A percentile compares a stretch with the other conserved stretches of the same genome.
Evolutionary conservation across 2,113 vertebrate species (phyloP).

Genomic region (Neotoma lepida): DNA sequence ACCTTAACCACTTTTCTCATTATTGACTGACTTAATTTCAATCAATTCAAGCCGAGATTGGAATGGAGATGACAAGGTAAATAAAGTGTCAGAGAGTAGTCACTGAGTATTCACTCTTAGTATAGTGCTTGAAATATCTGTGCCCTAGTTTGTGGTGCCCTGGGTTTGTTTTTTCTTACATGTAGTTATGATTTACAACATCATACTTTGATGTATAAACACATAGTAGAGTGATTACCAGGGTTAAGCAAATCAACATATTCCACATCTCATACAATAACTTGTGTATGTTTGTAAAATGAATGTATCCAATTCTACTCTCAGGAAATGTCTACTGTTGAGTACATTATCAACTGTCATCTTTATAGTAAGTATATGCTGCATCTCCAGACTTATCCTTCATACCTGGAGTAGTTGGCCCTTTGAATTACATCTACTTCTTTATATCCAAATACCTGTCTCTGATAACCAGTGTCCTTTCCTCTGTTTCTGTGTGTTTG

Average conservation of each 20-base stretch:
- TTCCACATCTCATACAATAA: background rate
- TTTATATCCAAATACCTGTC: background rate
- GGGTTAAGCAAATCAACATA: background rate
- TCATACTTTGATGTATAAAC: background rate
- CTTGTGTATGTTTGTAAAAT: background rate
- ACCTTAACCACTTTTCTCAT: background rate
- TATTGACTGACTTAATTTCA: conserved; percentile 42
- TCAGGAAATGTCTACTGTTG: background rate
- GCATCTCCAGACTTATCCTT: background rate
- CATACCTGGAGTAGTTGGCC: background rate
- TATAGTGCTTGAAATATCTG: background rate
- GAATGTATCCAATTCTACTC: background rate
- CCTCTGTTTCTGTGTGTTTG: background rate
- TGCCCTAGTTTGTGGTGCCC: background rate
- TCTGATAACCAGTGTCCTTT: background rate
- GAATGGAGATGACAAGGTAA: background rate
- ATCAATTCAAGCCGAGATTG: background rate
- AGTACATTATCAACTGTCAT: background rate
- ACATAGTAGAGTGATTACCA: background rate
- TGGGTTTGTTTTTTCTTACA: background rate
- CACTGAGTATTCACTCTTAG: background rate
- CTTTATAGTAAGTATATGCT: background rate
- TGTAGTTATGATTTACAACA: background rate
- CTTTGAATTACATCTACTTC: background rate
- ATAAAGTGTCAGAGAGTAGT: background rate